Conservation (phyloP, 1,140 invertebrate species). For the Drosophila burlai region DNA sequence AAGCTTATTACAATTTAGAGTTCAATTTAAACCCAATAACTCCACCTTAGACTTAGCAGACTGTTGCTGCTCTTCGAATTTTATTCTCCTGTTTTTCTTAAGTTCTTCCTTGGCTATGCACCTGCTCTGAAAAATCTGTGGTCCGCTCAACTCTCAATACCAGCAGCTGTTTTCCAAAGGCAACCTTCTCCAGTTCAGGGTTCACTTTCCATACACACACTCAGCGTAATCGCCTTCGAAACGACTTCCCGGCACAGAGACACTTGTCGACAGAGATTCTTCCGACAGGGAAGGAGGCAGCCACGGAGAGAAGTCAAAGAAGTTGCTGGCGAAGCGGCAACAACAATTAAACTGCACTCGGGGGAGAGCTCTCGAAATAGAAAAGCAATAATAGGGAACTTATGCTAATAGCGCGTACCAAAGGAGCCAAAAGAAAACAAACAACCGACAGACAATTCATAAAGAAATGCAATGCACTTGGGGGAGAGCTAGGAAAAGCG, state of each 20-base stretch:
- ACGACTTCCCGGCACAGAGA: conserved; percentile 39
- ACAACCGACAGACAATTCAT: conserved; percentile 69
- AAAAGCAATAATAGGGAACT: conserved; percentile 62
- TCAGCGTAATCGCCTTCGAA: conserved; percentile 49
- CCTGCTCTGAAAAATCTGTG: conserved; percentile 23
- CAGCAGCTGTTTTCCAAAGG: conserved; percentile 46
- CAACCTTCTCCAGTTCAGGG: conserved; percentile 15
- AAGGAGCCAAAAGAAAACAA: conserved; percentile 60
- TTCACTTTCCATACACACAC: conserved; percentile 57
- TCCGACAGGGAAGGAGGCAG: neutral
- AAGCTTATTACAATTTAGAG: neutral
- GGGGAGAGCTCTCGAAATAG: conserved; percentile 47
- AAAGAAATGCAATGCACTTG: conserved; percentile 63
- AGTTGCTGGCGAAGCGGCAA: conserved; percentile 15
- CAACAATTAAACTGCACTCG: conserved; percentile 44
- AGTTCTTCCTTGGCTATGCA: conserved; percentile 13
- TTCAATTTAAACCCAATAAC: neutral
- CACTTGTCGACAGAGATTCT: conserved; percentile 62
- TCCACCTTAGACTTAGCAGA: neutral
- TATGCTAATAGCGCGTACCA: conserved; percentile 80
- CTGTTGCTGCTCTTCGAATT: neutral
- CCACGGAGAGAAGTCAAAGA: conserved; percentile 6
- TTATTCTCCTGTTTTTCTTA: neutral
- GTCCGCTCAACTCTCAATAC: neutral
- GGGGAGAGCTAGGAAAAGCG: neutral